Evolutionary conservation across 2,888 invertebrate genomes (phyloP).

Genomic region (Leptinotarsa rubiginosa): DNA sequence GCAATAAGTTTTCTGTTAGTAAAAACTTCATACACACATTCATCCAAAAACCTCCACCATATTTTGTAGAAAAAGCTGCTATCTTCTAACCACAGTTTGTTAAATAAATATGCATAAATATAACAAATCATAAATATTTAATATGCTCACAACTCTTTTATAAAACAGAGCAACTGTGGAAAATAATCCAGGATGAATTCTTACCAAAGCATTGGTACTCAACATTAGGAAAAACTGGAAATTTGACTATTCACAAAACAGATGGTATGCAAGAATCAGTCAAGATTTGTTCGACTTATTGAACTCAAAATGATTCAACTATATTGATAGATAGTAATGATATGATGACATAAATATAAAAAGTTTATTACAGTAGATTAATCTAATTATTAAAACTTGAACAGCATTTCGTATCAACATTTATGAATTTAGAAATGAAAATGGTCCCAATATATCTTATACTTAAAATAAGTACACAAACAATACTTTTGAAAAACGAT

Average conservation of each 20-base stretch:
- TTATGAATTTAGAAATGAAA: constrained; percentile 45
- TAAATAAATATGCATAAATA: constrained; percentile 37
- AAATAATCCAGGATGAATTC: constrained; percentile 20
- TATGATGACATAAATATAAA: constrained; percentile 44
- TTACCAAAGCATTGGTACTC: constrained; percentile 15
- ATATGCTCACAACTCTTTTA: constrained; percentile 33
- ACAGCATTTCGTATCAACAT: constrained; percentile 52
- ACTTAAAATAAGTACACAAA: constrained; percentile 49
- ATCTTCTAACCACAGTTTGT: constrained; percentile 44
- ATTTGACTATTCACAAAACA: constrained; percentile 2
- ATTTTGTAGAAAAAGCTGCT: constrained; percentile 56
- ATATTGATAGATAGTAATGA: constrained; percentile 37
- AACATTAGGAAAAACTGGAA: neutral
- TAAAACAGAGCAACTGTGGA: constrained; percentile 37
- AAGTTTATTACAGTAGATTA: constrained; percentile 42
- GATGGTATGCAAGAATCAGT: constrained; percentile 17
- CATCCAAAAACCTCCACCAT: constrained; percentile 60
- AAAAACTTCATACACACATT: constrained; percentile 47
- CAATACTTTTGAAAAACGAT: constrained; percentile 44
- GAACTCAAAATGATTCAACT: constrained; percentile 19
- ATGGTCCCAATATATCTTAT: constrained; percentile 49
- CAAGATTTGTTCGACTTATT: constrained; percentile 32
- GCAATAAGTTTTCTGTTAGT: constrained; percentile 55
- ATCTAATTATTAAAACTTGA: constrained; percentile 48
- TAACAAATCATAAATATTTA: constrained; percentile 41